Evolutionary conservation across 2,797 vertebrate genomes (phyloP), one percentile per base, ranked within the genome.

Genomic region (Lindbergichthys nudifrons): DNA sequence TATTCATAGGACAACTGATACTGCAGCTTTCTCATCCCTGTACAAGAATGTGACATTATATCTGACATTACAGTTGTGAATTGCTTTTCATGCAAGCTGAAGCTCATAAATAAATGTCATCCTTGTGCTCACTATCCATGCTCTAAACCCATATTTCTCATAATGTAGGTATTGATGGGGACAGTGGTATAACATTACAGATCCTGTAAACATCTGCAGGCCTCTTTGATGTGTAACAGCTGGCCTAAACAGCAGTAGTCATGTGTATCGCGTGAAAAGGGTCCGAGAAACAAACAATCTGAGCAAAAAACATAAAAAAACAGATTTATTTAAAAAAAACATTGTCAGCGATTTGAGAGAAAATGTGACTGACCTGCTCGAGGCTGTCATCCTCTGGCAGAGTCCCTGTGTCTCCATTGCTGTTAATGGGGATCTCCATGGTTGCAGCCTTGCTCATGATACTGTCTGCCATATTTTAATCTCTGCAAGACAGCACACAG

Each of bases 391-490:
- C 97, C 83, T 98, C 97, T 0, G 95, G 88, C 69, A 97, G 92
- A 61, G 94, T 95, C 75, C 97, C 94, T 0, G 96, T 93, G 81
- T 98, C 97, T 62, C 97, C 97, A 0, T 98, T 98, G 92, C 96
- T 97, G 65, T 97, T 97, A 89, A 99, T 98, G 75, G 97, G 96
- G 81, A 99, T 99, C 92, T 99, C 97, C 97, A 98, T 99, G 62
- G 98, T 99, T 70, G 98, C 98, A 5, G 98, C 97, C 84, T 99
- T 98, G 89, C 97, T 96, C 96, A 99, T 94, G 78, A 97, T 95
- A 87, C 96, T 96, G 86, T 98, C 97, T 45, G 97, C 95, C 97
- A 99, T 99, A 30, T 77, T 94, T 89, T 64, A 89, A 86, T 88
- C 30, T 88, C 93, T 95, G 87, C 54, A 80, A 87, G 62, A 84